Evolutionary conservation across 2,888 invertebrate genomes (phyloP).

Genomic region (Empis livida): DNA sequence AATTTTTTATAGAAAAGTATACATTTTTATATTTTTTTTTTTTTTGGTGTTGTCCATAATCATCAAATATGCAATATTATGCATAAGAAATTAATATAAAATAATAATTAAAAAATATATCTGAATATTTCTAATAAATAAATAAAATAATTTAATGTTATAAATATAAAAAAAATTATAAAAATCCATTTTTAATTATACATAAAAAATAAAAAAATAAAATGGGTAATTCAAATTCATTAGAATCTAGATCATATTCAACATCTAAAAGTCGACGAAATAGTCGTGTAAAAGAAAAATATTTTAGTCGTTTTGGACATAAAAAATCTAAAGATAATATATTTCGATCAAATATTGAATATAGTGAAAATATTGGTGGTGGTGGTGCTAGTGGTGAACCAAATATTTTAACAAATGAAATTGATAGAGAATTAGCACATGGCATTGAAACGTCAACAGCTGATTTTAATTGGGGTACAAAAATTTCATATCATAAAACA

Average conservation of each 20-base stretch:
- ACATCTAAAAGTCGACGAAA: constrained; percentile 17
- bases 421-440: background rate
- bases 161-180: too few relatives aligned
- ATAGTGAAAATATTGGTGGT: background rate
- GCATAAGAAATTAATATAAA: too few relatives aligned
- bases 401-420: background rate
- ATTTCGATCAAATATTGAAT: background rate
- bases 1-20: too few relatives aligned
- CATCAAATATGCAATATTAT: too few relatives aligned
- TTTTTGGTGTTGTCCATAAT: background rate
- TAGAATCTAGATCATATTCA: background rate
- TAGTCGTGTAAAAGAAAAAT: constrained; percentile 22
- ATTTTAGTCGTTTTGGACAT: constrained; percentile 27
- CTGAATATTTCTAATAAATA: too few relatives aligned
- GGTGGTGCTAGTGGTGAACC: background rate
- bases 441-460: background rate
- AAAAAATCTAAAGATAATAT: constrained; percentile 22
- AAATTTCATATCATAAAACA: background rate
- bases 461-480: background rate
- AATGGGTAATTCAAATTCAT: background rate
- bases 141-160: too few relatives aligned
- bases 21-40: too few relatives aligned
- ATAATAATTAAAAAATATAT: too few relatives aligned
- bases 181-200: too few relatives aligned
- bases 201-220: background rate